phyloP scores from a whole-genome alignment of 2,113 vertebrate species.

The Peucedramus taeniatus region DNA sequence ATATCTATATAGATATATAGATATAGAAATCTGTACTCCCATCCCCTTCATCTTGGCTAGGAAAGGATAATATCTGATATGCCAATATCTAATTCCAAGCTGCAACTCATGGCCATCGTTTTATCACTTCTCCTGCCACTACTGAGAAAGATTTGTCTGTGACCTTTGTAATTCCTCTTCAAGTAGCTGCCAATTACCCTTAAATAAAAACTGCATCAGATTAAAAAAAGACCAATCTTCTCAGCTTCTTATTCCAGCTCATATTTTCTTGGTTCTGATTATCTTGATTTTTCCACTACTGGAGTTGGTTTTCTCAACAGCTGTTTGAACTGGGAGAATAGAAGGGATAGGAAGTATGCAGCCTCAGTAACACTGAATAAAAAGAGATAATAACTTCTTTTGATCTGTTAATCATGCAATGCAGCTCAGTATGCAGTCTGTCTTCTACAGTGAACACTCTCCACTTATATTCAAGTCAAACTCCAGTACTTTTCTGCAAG shows the following conservation, averaged over 20 bases:
- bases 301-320: not conserved
- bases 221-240: not conserved
- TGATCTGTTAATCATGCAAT: not conserved
- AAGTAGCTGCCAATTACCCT: not conserved
- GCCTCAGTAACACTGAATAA: not conserved
- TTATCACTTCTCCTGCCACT: not conserved
- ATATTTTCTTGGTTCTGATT: not conserved
- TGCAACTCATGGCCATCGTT: accelerated
- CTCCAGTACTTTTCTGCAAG: not conserved
- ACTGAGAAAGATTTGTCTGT: not conserved
- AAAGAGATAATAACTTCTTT: not conserved
- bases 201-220: not conserved
- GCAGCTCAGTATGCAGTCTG: not conserved
- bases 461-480: not conserved
- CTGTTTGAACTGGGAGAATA: not conserved
- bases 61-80: not conserved
- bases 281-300: not conserved
- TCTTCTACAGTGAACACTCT: not conserved
- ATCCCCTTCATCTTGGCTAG: not conserved
- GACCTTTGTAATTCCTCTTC: not conserved
- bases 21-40: not conserved
- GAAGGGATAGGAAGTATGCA: not conserved
- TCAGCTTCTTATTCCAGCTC: not conserved
- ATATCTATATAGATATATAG: no score
- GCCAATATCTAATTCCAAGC: not conserved